These are phyloP conservation scores for Poeciliopsis paucimaculata DNA, from an alignment of 2,797 vertebrate species.

Conservation along the genomic window DNA sequence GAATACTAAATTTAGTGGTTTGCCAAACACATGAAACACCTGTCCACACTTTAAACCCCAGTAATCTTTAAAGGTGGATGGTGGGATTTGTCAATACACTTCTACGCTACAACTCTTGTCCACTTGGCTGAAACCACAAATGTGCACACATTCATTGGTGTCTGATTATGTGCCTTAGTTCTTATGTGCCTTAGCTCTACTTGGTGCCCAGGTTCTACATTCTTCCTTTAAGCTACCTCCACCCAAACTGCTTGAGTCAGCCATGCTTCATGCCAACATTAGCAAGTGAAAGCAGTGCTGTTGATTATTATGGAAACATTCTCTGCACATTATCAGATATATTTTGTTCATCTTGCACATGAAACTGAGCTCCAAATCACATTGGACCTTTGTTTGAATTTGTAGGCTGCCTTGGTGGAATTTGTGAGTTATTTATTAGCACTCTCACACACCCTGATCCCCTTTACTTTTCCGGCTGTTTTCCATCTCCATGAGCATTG, in stretches of 20 bases:
- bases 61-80: background rate
- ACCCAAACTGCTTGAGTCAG: background rate
- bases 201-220: background rate
- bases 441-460: slow-evolving; percentile 56
- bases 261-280: background rate
- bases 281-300: background rate
- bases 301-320: background rate
- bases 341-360: background rate
- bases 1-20: background rate
- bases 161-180: background rate
- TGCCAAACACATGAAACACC: background rate
- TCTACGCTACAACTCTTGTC: background rate
- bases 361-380: background rate
- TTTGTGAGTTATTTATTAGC: background rate
- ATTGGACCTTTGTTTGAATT: background rate
- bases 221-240: background rate
- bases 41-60: background rate
- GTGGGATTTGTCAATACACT: background rate
- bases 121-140: background rate
- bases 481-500: slow-evolving; percentile 70
- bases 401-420: background rate
- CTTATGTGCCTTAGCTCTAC: background rate
- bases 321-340: background rate
- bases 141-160: background rate
- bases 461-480: slow-evolving; percentile 66